Evolutionary conservation across 2,113 vertebrate genomes (phyloP).

Genomic region (Capreolus pygargus): DNA sequence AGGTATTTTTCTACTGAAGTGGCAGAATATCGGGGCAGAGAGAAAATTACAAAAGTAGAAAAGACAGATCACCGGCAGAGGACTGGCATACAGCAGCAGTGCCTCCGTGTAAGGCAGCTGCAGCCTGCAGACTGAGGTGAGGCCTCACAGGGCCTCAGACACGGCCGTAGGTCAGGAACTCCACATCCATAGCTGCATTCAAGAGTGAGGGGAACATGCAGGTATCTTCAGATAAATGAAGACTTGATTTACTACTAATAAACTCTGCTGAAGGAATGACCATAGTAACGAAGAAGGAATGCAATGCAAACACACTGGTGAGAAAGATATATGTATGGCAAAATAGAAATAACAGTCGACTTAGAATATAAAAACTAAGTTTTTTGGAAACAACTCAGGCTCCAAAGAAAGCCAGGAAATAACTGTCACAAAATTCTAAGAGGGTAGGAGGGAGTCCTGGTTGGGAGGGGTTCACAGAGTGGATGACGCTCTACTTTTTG

Average conservation of each 20-base stretch:
- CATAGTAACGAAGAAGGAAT: background rate
- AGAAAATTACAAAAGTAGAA: background rate
- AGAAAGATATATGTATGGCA: background rate
- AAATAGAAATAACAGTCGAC: background rate
- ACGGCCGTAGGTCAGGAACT: background rate
- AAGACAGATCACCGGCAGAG: background rate
- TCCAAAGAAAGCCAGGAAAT: background rate
- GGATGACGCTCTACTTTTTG: background rate
- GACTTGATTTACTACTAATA: background rate
- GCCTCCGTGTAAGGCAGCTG: too few relatives aligned
- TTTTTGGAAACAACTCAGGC: background rate
- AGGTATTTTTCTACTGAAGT: background rate
- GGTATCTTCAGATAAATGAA: background rate
- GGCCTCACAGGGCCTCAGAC: background rate
- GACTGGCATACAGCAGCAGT: too few relatives aligned
- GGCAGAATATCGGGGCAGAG: background rate
- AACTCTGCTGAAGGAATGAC: background rate
- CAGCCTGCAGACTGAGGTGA: background rate
- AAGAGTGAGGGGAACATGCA: background rate
- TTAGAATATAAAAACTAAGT: background rate
- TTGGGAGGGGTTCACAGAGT: background rate
- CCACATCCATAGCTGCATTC: background rate
- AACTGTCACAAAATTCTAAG: background rate
- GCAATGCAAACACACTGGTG: background rate
- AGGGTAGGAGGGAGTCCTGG: background rate